phyloP scores from a whole-genome alignment of 2,888 invertebrate genomes.

The Cryptus armator region DNA sequence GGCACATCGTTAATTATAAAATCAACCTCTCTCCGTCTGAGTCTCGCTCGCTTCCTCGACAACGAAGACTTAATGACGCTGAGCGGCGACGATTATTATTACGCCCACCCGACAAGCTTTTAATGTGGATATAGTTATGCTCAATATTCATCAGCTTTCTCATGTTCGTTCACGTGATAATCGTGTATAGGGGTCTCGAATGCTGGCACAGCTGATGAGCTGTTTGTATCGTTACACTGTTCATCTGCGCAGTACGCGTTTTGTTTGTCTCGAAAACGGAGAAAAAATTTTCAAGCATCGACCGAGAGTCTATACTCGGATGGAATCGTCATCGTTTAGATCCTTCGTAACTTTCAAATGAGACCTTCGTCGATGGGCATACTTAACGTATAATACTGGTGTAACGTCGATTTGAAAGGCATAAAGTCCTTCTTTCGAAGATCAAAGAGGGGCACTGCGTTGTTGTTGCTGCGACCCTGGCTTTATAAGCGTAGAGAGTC shows the following conservation, averaged over 20 bases:
- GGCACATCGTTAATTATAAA: constrained; percentile 54
- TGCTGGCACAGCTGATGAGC: constrained; percentile 4
- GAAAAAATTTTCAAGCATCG: neutral
- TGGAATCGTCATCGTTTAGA: neutral
- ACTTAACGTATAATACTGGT: neutral
- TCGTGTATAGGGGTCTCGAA: neutral
- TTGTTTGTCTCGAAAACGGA: neutral
- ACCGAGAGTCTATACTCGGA: neutral
- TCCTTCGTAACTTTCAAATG: neutral
- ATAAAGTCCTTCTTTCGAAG: constrained; percentile 1
- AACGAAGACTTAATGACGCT: constrained; percentile 25
- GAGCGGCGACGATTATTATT: constrained; percentile 54
- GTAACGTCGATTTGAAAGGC: constrained; percentile 24
- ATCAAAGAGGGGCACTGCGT: constrained; percentile 50
- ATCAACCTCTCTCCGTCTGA: constrained; percentile 3
- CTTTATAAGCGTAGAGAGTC: constrained; percentile 29
- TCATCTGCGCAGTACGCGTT: constrained; percentile 16
- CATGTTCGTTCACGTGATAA: constrained; percentile 31
- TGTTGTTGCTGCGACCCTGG: constrained; percentile 63
- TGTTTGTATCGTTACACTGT: constrained; percentile 1
- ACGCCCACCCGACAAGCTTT: constrained; percentile 38
- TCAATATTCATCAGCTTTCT: constrained; percentile 21
- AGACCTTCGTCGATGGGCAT: constrained; percentile 17
- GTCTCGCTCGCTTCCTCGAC: neutral
- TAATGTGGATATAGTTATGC: constrained; percentile 4